Conservation (phyloP, 2,797 vertebrate species). For the Zalophus californianus region DNA sequence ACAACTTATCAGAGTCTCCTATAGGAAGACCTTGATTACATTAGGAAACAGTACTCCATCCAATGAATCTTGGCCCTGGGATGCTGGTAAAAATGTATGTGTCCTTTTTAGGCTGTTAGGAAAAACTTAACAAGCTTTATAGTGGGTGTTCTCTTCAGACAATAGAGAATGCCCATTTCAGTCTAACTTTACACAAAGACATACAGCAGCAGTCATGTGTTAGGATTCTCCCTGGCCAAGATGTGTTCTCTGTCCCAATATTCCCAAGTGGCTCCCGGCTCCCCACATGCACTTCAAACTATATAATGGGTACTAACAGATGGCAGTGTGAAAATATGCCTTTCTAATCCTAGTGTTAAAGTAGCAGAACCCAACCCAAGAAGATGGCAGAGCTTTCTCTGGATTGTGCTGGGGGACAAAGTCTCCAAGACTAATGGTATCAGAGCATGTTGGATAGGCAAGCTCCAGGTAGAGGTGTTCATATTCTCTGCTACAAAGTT, state of each 20-base stretch:
- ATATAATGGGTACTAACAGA: neutral
- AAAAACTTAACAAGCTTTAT: neutral
- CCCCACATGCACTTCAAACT: neutral
- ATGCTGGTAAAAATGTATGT: neutral
- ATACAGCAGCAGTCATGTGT: neutral
- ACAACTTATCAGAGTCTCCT: neutral
- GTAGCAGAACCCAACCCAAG: neutral
- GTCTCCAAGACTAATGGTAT: neutral
- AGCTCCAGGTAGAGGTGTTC: neutral
- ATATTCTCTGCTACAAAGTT: neutral
- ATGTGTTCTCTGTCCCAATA: neutral
- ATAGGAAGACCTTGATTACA: neutral
- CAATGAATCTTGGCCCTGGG: neutral
- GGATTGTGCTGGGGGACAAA: neutral
- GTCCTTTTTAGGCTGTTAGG: neutral
- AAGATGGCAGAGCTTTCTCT: neutral
- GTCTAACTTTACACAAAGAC: neutral
- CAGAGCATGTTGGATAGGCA: neutral
- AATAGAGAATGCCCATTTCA: neutral
- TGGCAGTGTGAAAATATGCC: neutral
- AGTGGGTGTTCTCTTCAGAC: neutral
- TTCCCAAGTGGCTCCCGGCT: neutral
- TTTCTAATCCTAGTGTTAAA: neutral
- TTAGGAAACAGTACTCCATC: neutral
- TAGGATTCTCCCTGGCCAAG: neutral